Base-by-base conservation (phyloP, 2,113 vertebrate genomes). In the Hoplias malabaricus region DNA sequence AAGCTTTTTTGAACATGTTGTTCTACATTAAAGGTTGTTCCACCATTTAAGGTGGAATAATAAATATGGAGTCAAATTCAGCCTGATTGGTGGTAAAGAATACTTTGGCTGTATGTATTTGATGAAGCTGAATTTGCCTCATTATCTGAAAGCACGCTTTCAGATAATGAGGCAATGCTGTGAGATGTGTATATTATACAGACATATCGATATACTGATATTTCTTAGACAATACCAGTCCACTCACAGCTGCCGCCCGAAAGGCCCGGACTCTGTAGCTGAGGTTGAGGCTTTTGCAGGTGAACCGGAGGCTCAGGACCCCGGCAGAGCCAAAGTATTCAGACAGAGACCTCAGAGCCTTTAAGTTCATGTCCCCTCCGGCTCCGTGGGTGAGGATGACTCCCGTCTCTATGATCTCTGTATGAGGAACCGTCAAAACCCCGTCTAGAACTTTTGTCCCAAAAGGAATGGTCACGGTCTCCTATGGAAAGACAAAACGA, bases 261-360 rank as follows among this genome's bases (percentile, higher is more conserved):
- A 94, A 98, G 23, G 95, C 96, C 83, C 93, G 95, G 69, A 93
- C 83, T 84, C 96, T 94, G 27, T 96, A 92, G 2, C 38, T 82
- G 70, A 99, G 68, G 66, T 98, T 97, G 73, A 96, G 92, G n/a
- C 93, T 90, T 94, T 94, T 98, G 82, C 97, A 99, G 4, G 97
- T 98, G 85, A 99, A 98, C 0, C 97, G 89, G 62, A 98, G 89
- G 71, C 93, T 95, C 8, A 96, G 83, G 82, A 95, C 65, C 0
- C 96, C 95, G 1, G 62, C 82, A 10, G 91, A 82, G 14, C 92
- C 93, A 65, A 95, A 2, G 16, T 87, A 48, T 59, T 86, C 1
- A 72, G 95, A 92, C 83, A 98, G 79, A 81, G 93, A 95, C 42
- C 93, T 89, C 46, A 99, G 83, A 4, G 95, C 94, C 80, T 82